Base-by-base conservation (phyloP, 2,888 invertebrate species). In the Drosophila borealis region DNA sequence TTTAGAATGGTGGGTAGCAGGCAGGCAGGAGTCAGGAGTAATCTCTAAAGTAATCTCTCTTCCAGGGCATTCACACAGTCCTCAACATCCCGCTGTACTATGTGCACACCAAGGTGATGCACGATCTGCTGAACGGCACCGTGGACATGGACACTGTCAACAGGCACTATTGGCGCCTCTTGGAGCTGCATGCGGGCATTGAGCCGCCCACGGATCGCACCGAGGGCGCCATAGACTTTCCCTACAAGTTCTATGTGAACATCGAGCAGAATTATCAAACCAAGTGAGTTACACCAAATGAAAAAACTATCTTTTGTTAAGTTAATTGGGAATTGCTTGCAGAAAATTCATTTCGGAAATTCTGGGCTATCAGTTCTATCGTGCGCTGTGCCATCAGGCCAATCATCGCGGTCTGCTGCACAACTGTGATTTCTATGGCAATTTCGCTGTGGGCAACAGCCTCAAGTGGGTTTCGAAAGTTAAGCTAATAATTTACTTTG, bases 361-460 rank as follows among this genome's bases (percentile, higher is more conserved):
- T 29, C 93, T 98, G 37, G 97, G 98, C 91, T 96, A 96, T 93
- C 96, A 96, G 88, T 95, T 96, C 91, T 95, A 96, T 89, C 94
- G 95, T n/a, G 93, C 95, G 0, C 93, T 96, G n/a, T 96, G 96
- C 88, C 94, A 94, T 77, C 94, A 95, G 73, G 96, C 96, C 4
- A 95, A 95, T 0, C 94, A 97, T 90, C 95, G 95, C 0, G 93
- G 94, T 5, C 95, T 95, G 8, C 93, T 98, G 8, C 95, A 97
- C 62, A 94, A 96, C 83, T 98, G 98, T 89, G 97, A 98, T 88
- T 97, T 98, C 84, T 96, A 96, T 91, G 93, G 95, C 81, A 97
- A 95, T 80, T 94, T 93, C 2, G 94, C 94, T 44, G 97, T 97
- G 49, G 98, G 98, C 60, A 94, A 95, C 78, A 93, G 94, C 10